phyloP scores from a whole-genome alignment of 1,140 invertebrate species.

The Bombyx mandarina region DNA sequence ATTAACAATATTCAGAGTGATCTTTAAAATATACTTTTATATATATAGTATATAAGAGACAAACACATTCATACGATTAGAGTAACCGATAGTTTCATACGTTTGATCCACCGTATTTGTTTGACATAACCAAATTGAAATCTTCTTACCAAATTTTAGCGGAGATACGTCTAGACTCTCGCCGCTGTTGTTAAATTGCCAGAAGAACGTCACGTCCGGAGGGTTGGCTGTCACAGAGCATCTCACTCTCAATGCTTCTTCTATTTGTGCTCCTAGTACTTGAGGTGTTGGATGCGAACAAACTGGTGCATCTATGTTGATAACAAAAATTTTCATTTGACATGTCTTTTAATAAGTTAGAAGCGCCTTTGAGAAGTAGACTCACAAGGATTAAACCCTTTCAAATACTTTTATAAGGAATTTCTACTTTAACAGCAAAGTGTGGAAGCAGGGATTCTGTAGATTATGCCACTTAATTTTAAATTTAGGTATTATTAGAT shows the following conservation, averaged over 20 bases:
- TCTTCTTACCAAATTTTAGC: constrained; percentile 62
- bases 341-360: background rate
- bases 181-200: constrained; percentile 83
- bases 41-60: too few species aligned
- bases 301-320: constrained; percentile 82
- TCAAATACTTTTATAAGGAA: too few species aligned
- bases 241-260: constrained; percentile 84
- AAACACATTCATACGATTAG: too few species aligned
- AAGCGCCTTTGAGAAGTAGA: background rate
- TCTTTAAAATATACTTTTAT: too few species aligned
- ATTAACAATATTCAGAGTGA: too few species aligned
- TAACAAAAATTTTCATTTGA: constrained; percentile 3
- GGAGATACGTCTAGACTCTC: constrained; percentile 86
- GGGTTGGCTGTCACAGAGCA: constrained; percentile 91
- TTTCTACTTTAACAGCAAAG: background rate
- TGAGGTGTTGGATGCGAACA: constrained; percentile 79
- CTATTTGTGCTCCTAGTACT: constrained; percentile 85
- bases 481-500: too few species aligned
- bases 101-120: too few species aligned
- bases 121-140: too few species aligned
- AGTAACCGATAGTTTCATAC: too few species aligned
- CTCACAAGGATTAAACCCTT: too few species aligned
- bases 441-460: background rate
- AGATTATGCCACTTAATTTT: too few species aligned
- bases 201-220: constrained; percentile 85